Base-by-base conservation (phyloP, 2,888 invertebrate genomes). In the Plutella xylostella region DNA sequence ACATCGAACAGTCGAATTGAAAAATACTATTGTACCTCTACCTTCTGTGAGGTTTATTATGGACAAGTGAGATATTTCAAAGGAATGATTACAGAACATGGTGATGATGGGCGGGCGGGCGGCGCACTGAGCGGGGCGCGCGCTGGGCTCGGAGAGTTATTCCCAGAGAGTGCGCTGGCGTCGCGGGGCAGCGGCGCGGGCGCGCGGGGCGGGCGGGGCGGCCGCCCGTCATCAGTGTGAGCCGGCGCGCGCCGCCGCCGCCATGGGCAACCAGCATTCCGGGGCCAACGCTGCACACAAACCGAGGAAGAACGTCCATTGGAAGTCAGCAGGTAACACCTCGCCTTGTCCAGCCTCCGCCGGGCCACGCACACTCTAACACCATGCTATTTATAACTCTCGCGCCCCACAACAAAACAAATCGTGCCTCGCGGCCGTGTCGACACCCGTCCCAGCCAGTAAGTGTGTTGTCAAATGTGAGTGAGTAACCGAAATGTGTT, bases 271-370 rank as follows among this genome's bases (percentile, higher is more conserved):
- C 73, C 78, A 78, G 49, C 79, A 83, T 58, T 83, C 84, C 59
- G 72, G 72, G 69, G 67, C 80, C 60, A 75, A 77, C 68, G 68
- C 73, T 61, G 61, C 68, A 54, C 65, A 68, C 65, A 83, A 87
- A 72, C 88, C 87, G 66, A 89, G 88, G 66, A 91, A 92, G 82
- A 90, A 90, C 85, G 90, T 92, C 61, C 92, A 91, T 82, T 92
- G 92, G 92, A 92, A 91, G 82, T 89, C 91, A 60, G 91, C 92
- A 91, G 93, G 93, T 92, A 90, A 80, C 22, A 40, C 52, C 21
- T 49, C 54, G 49, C 48, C 46, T 30, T 30, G 17, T 48, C 55
- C 54, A 65, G 60, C 65, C 65, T 65, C 64, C 60, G 59, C 57
- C 63, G 56, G 55, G 55, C 55, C 55, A 68, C 79, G n/a, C n/a